phyloP scores from a whole-genome alignment of 2,888 invertebrate species.

The Allophyes oxyacanthae region DNA sequence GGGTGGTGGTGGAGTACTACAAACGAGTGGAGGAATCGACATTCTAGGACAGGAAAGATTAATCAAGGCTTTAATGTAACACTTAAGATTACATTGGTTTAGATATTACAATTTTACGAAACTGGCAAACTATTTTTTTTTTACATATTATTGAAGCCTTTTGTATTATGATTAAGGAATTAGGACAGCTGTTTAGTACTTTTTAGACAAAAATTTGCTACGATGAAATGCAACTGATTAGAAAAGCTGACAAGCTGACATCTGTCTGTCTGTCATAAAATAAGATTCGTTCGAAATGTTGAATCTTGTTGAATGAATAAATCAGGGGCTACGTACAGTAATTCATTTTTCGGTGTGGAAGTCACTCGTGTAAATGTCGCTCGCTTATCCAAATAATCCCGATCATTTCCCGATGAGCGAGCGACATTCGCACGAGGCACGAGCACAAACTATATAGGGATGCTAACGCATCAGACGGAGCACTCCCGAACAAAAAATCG shows the following conservation, averaged over 20 bases:
- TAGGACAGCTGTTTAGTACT: slow-evolving; percentile 83
- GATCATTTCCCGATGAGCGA: too few relatives aligned
- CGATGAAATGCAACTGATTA: slow-evolving; percentile 61
- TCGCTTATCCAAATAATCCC: too few relatives aligned
- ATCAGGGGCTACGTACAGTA: too few relatives aligned
- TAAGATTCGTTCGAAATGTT: too few relatives aligned
- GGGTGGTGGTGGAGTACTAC: slow-evolving; percentile 91
- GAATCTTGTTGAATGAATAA: too few relatives aligned
- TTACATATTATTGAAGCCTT: slow-evolving; percentile 44
- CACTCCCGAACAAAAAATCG: too few relatives aligned
- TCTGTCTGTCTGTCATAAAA: slow-evolving; percentile 29
- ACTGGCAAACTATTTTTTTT: slow-evolving; percentile 29
- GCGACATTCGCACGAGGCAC: too few relatives aligned
- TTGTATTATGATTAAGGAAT: slow-evolving; percentile 50
- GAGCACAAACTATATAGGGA: too few relatives aligned
- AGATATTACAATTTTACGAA: slow-evolving; percentile 27
- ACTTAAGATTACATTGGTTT: slow-evolving; percentile 54
- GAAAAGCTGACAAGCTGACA: slow-evolving; percentile 54
- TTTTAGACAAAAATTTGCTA: slow-evolving; percentile 77
- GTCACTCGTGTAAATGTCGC: too few relatives aligned
- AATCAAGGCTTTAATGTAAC: slow-evolving; percentile 53
- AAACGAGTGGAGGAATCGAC: slow-evolving; percentile 91
- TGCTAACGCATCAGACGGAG: too few relatives aligned
- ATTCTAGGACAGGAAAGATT: slow-evolving; percentile 72
- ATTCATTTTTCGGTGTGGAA: too few relatives aligned